phyloP scores from a whole-genome alignment of 2,888 invertebrate genomes.

The Sussaba pulchella region DNA sequence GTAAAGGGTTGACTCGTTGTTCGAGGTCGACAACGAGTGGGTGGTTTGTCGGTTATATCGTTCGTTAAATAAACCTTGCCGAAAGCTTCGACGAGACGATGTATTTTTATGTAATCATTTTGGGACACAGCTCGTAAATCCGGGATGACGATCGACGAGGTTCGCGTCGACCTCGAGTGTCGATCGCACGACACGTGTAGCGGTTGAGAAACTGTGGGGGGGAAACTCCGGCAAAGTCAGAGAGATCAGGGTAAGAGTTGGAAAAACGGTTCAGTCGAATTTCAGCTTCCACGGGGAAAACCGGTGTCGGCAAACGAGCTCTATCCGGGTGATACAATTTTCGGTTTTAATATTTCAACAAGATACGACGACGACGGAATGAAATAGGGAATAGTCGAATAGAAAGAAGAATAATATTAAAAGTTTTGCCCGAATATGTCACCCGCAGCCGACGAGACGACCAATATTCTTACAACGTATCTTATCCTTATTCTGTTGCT shows the following conservation, averaged over 20 bases:
- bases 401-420: not conserved
- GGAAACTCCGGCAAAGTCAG: constrained; percentile 6
- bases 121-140: too few relatives aligned
- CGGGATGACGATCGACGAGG: too few relatives aligned
- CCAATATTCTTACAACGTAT: constrained; percentile 89
- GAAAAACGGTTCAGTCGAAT: constrained; percentile 55
- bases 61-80: too few relatives aligned
- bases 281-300: constrained; percentile 48
- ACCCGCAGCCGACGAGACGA: constrained; percentile 85
- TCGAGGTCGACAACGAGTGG: too few relatives aligned
- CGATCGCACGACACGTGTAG: too few relatives aligned
- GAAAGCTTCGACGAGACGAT: too few relatives aligned
- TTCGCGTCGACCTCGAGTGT: too few relatives aligned
- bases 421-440: constrained; percentile 73
- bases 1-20: too few relatives aligned
- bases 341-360: constrained; percentile 13
- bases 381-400: constrained; percentile 23
- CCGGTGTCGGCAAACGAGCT: not conserved
- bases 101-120: too few relatives aligned
- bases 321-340: constrained; percentile 2
- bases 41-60: too few relatives aligned
- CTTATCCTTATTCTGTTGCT: constrained; percentile 89
- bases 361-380: too few relatives aligned
- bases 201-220: too few relatives aligned
- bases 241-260: constrained; percentile 35